Base-by-base conservation (phyloP, 2,797 vertebrate genomes). In the Intellagama lesueurii region DNA sequence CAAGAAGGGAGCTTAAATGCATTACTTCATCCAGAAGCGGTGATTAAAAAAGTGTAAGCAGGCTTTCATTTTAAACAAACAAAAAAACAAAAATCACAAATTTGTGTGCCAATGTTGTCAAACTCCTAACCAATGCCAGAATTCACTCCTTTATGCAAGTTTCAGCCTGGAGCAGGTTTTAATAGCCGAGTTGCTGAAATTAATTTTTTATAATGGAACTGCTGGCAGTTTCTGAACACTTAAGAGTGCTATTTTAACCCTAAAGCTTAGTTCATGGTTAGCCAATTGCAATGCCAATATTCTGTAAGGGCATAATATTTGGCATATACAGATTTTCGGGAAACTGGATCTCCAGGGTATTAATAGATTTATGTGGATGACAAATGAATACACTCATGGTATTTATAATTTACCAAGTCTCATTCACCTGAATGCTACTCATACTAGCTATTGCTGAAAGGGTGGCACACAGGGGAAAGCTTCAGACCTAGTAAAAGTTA, bases 41-140 rank as follows among this genome's bases (percentile, higher is more conserved):
- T 22, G 5, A 81, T 52, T 72, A 4, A 70, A 66, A 44, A 44
- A 80, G 28, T 28, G 16, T 49, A 26, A n/a, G 47, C 28, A 66
- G 32, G 35, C 17, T 81, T 73, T 80, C 9, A 72, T 78, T 72
- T 75, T 69, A 8, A n/a, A 70, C 26, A 75, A 75, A 8, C 9
- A 70, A 28, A 75, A 75, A 77, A 44, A 75, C 12, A 52, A 52
- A 11, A 56, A 56, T 82, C 87, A 88, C 24, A 87, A 90, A 90
- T 73, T n/a, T 82, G 1, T 1, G 28, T 60, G 26, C 86, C 6
- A 0, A 76, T 16, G 32, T 91, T 95, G 93, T 85, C 77, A 26
- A 91, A 83, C 75, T 89, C 94, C 92, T 88, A 87, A 93, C 93
- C 92, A 93, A 76, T 77, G 91, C 60, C 88, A 93, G 68, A 76